Conservation (phyloP, 2,888 invertebrate genomes). For the Seira ritae region DNA sequence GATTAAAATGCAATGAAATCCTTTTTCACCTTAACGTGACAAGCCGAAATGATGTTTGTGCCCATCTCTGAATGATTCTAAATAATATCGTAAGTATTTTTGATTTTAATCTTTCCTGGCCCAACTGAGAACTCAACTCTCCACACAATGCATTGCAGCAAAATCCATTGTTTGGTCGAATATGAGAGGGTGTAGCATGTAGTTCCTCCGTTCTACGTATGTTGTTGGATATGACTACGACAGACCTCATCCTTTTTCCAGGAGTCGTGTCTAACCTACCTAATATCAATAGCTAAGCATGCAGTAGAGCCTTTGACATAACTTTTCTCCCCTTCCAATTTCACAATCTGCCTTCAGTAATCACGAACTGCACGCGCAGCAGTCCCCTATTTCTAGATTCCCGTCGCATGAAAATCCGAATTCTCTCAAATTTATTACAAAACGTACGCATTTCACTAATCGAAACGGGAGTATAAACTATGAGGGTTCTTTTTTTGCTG, state of each 20-base stretch:
- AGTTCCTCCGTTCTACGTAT: too few relatives aligned
- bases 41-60: not conserved
- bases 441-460: constrained; percentile 1
- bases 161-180: constrained; percentile 14
- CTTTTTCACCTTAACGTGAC: too few relatives aligned
- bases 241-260: not conserved
- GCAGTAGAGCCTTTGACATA: not conserved
- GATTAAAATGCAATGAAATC: too few relatives aligned
- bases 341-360: not conserved
- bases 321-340: constrained; percentile 2
- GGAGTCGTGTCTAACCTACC: not conserved
- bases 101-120: not conserved
- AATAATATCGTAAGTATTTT: not conserved
- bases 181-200: not conserved
- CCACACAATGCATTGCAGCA: not conserved
- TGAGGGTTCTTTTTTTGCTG: not conserved
- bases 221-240: not conserved
- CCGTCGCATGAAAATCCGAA: not conserved
- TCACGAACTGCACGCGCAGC: not conserved
- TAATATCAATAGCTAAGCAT: not conserved
- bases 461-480: not conserved
- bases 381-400: not conserved
- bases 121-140: not conserved
- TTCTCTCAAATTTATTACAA: not conserved
- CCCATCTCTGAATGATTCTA: not conserved